Percentiles rank a stretch among this genome's conserved stretches.
Evolutionary conservation across 2,113 vertebrate genomes (phyloP).

Genomic region (Oreochromis niloticus): DNA sequence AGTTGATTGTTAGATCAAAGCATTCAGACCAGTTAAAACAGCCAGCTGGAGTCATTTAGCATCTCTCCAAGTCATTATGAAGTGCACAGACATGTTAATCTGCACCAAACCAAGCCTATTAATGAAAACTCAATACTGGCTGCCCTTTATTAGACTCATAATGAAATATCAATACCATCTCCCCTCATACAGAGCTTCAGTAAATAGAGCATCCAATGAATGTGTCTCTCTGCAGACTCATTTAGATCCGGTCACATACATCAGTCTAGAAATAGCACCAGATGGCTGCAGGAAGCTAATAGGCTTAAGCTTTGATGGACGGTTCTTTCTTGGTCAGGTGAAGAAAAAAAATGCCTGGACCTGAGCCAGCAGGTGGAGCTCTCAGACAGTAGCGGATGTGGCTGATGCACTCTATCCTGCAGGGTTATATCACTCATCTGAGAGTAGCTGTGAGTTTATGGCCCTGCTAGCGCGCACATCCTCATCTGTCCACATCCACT

Average conservation of each 20-base stretch:
- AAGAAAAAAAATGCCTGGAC: background rate
- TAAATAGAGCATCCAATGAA: constrained; percentile 47
- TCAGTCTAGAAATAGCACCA: constrained; percentile 36
- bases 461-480: constrained; percentile 16
- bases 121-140: constrained; percentile 66
- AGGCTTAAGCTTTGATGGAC: constrained; percentile 10
- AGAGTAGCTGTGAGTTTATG: constrained; percentile 46
- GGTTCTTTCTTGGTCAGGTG: constrained; percentile 10
- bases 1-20: constrained; percentile 37
- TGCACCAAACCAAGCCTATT: constrained; percentile 55
- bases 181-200: constrained; percentile 42
- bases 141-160: constrained; percentile 68
- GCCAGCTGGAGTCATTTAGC: constrained; percentile 30
- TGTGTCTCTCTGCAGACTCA: constrained; percentile 35
- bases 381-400: constrained; percentile 21
- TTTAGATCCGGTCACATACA: constrained; percentile 33
- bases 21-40: constrained; percentile 38
- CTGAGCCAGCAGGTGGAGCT: constrained; percentile 60
- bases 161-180: constrained; percentile 72
- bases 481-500: constrained; percentile 3
- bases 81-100: constrained; percentile 54
- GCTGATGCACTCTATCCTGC: constrained; percentile 4
- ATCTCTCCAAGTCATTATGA: constrained; percentile 50
- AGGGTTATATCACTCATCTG: constrained; percentile 46
- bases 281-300: constrained; percentile 30